Evolutionary conservation across 1,140 invertebrate species (phyloP).

Genomic region (Macrocentrus cingulum): DNA sequence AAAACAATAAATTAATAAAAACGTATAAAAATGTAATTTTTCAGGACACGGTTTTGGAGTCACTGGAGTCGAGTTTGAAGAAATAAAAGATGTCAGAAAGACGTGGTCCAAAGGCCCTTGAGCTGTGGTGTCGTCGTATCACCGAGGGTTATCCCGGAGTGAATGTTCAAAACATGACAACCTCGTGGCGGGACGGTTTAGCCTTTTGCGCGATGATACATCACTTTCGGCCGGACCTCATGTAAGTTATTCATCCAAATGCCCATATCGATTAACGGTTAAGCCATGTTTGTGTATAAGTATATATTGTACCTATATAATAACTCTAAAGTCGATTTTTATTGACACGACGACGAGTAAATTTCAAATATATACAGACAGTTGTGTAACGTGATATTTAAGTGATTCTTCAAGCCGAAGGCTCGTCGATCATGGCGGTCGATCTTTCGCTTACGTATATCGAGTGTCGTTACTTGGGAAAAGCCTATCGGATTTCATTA

Average conservation of each 20-base stretch:
- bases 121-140: slow-evolving; percentile 84
- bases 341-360: too few relatives aligned
- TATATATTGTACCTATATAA: neutral
- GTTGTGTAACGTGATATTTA: slow-evolving; percentile 14
- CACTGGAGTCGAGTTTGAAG: too few relatives aligned
- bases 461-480: slow-evolving; percentile 9
- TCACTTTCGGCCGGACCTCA: slow-evolving; percentile 91
- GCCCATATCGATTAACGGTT: neutral
- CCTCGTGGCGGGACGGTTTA: slow-evolving; percentile 89
- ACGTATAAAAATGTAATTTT: neutral
- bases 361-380: too few relatives aligned
- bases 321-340: too few relatives aligned
- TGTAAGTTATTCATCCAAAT: slow-evolving; percentile 79
- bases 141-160: slow-evolving; percentile 88
- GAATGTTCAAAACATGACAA: slow-evolving; percentile 88
- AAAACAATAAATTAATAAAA: neutral
- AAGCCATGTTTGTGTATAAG: neutral
- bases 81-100: slow-evolving; percentile 71
- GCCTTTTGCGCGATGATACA: slow-evolving; percentile 97
- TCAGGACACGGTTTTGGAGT: too few relatives aligned
- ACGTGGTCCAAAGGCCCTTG: slow-evolving; percentile 82
- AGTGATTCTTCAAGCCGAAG: neutral
- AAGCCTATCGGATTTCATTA: slow-evolving; percentile 10
- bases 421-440: neutral
- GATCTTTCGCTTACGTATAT: neutral